Percentiles rank a stretch among this genome's conserved stretches.
These are phyloP conservation scores for Danio tinwini DNA, from an alignment of 2,797 vertebrate genomes.

Conservation along the genomic window DNA sequence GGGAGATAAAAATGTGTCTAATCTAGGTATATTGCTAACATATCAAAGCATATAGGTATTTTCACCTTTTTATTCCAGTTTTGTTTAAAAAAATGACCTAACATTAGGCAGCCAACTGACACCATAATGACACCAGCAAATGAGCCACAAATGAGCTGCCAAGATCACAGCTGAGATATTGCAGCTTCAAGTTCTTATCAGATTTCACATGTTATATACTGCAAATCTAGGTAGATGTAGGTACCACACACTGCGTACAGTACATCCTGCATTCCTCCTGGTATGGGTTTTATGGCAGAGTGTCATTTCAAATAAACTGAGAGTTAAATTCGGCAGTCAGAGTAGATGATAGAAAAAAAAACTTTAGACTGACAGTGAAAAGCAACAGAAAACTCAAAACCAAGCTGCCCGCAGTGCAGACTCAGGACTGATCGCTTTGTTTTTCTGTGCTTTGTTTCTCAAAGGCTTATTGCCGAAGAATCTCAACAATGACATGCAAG, in stretches of 20 bases:
- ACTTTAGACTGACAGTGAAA: constrained; percentile 2
- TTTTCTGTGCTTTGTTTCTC: neutral
- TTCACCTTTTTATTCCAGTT: neutral
- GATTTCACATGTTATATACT: neutral
- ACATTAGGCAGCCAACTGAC: neutral
- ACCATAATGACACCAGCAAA: neutral
- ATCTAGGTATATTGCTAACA: neutral
- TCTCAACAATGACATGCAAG: constrained; percentile 1
- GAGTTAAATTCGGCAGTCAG: constrained; percentile 9
- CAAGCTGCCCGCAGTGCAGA: neutral
- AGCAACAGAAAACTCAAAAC: neutral
- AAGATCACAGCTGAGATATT: neutral
- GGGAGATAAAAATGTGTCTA: no score
- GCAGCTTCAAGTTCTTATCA: neutral
- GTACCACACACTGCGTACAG: neutral
- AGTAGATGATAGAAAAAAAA: constrained; percentile 15
- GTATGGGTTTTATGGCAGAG: neutral
- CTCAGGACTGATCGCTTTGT: neutral
- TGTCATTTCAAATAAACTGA: constrained; percentile 4
- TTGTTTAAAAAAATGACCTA: neutral
- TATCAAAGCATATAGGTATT: neutral
- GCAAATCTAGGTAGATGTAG: neutral
- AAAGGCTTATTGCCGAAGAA: constrained; percentile 5
- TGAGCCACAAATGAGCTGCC: neutral
- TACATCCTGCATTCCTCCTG: neutral